These are phyloP conservation scores for Scleropages formosus DNA, from an alignment of 2,797 vertebrate species.

Conservation along the genomic window DNA sequence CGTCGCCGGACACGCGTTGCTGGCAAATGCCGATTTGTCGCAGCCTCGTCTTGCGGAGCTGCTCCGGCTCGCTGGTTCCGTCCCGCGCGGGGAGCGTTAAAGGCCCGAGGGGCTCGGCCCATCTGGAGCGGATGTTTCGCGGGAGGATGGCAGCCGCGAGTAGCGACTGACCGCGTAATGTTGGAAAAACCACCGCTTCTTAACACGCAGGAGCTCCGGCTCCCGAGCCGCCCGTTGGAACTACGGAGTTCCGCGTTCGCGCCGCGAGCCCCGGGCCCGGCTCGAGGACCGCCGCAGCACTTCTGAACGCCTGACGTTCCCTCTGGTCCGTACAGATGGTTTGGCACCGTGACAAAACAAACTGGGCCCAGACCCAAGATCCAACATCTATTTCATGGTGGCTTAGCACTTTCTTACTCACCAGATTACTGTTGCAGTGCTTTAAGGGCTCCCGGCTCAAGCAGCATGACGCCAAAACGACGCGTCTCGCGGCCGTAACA, in stretches of 20 bases:
- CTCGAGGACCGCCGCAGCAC: constrained; percentile 51
- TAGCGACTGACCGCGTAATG: neutral
- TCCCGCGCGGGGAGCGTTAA: too few relatives aligned
- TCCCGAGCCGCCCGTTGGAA: constrained; percentile 49
- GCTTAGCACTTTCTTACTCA: constrained; percentile 71
- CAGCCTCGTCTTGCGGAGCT: too few relatives aligned
- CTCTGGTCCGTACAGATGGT: constrained; percentile 69
- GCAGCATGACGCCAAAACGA: constrained; percentile 9
- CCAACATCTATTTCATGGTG: constrained; percentile 75
- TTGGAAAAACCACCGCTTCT: constrained; percentile 9
- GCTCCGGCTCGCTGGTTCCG: too few relatives aligned
- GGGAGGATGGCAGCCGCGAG: neutral
- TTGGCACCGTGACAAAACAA: constrained; percentile 74
- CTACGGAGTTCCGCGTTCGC: constrained; percentile 51
- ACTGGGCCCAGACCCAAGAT: constrained; percentile 69
- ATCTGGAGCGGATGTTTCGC: neutral
- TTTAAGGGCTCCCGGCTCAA: constrained; percentile 41
- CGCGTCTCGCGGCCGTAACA: neutral
- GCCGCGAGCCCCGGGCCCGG: constrained; percentile 59
- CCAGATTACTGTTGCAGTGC: constrained; percentile 63
- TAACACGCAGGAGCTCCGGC: constrained; percentile 41
- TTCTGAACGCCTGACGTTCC: constrained; percentile 57
- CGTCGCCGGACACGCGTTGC: neutral
- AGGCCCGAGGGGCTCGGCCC: neutral
- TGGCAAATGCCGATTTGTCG: too few relatives aligned